phyloP scores from a whole-genome alignment of 2,113 vertebrate species.

The Lasiurus borealis region DNA sequence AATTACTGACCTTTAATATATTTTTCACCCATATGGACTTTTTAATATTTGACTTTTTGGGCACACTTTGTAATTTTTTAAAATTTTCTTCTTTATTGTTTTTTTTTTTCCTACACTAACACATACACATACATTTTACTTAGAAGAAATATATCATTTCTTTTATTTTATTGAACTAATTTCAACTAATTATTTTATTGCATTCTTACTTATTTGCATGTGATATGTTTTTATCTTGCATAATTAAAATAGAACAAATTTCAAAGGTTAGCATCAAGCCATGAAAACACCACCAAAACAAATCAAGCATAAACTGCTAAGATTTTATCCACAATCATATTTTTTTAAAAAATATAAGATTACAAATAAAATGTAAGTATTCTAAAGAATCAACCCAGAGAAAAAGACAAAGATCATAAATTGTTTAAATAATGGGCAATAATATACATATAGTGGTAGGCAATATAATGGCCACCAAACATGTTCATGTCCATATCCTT shows the following conservation, averaged over 20 bases:
- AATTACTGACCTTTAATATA: neutral
- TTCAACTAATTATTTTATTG: neutral
- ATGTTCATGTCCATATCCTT: neutral
- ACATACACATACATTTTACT: neutral
- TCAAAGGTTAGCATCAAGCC: neutral
- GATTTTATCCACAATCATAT: neutral
- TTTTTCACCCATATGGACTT: neutral
- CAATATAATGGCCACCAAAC: neutral
- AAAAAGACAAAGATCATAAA: neutral
- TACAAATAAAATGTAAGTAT: neutral
- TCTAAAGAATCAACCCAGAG: neutral
- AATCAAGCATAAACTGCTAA: neutral
- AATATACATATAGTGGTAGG: neutral
- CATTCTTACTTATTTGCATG: neutral
- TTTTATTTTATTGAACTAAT: neutral
- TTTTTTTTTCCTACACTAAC: neutral
- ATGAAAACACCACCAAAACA: neutral
- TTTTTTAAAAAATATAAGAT: neutral
- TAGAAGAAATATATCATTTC: neutral
- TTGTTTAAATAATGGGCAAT: neutral
- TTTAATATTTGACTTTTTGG: neutral
- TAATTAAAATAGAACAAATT: neutral
- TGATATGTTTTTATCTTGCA: neutral
- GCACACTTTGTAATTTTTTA: neutral
- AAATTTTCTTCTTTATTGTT: neutral